A percentile compares a stretch with the other conserved stretches of the same genome.
Evolutionary conservation across 1,140 invertebrate species (phyloP).

Genomic region (Varroa destructor): DNA sequence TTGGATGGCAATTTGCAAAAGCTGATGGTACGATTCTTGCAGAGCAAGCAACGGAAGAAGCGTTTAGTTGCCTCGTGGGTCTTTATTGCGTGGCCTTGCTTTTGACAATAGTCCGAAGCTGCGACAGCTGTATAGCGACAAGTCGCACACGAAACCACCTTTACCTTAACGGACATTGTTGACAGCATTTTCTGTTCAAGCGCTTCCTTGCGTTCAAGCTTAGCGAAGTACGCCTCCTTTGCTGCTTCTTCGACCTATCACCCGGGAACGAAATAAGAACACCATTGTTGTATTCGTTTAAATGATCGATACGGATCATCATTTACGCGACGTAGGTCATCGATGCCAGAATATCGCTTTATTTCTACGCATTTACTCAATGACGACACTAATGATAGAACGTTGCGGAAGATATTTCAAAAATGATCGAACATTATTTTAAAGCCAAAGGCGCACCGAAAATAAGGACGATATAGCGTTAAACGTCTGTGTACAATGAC

Average conservation of each 20-base stretch:
- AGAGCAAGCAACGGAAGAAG: constrained; percentile 5
- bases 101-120: constrained; percentile 2
- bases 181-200: constrained; percentile 27
- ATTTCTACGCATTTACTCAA: no score
- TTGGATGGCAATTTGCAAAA: constrained; percentile 14
- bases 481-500: no score
- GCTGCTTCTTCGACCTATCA: neutral
- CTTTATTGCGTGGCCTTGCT: constrained; percentile 5
- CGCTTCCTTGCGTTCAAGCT: constrained; percentile 14
- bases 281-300: no score
- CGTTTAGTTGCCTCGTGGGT: constrained; percentile 10
- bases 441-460: no score
- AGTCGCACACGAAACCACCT: constrained; percentile 10
- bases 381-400: no score
- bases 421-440: no score
- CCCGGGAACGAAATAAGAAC: no score
- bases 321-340: no score
- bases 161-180: constrained; percentile 21
- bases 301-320: no score
- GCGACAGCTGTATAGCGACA: constrained; percentile 1
- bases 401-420: no score
- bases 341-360: no score
- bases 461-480: no score
- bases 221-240: constrained; percentile 16
- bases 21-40: constrained; percentile 21